Base-by-base conservation (phyloP, 2,797 vertebrate genomes). In the Acanthornis magna region DNA sequence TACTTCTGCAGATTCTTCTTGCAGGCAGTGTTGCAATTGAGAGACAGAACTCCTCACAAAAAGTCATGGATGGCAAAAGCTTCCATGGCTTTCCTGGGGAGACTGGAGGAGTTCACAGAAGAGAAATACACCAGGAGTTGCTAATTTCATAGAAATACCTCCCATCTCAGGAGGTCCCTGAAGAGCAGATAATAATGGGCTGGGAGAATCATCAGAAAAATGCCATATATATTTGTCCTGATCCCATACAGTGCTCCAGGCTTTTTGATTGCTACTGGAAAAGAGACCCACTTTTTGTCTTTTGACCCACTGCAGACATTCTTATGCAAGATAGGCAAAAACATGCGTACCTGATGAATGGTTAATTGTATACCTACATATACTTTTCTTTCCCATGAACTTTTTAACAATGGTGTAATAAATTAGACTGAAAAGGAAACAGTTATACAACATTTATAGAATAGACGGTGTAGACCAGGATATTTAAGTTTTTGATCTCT, bases 261-360 rank as follows among this genome's bases (percentile, higher is more conserved):
- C 23, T 67, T 76, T 85, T 68, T 80, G 43, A 34, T 7, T 4
- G 5, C 51, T 55, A 22, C 18, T 42, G n/a, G 40, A 60, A 77
- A 77, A 48, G 17, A 51, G n/a, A 27, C n/a, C n/a, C n/a, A n/a
- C n/a, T n/a, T n/a, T n/a, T n/a, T n/a, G n/a, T 16, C 13, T 30
- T 70, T 77, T 90, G 66, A 81, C 25, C 15, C 34, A n/a, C 17
- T 81, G 26, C 36, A 57, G 61, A 29, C 10, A 16, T 67, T 66
- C 32, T 58, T 29, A 40, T 3, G 3, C 26, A 40, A 88, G 22
- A 51, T 38, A 80, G 68, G 18, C 27, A 81, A 65, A 92, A 85
- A 1, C 9, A 11, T 0, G 0, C 25, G 10, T 55, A 34, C 7
- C 11, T 53, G 42, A 38, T 50, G 27, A 62, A 73, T 29, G 6